A percentile compares a stretch with the other conserved stretches of the same genome.
phyloP scores from a whole-genome alignment of 1,140 invertebrate genomes.

The Drosophila pallidifrons region DNA sequence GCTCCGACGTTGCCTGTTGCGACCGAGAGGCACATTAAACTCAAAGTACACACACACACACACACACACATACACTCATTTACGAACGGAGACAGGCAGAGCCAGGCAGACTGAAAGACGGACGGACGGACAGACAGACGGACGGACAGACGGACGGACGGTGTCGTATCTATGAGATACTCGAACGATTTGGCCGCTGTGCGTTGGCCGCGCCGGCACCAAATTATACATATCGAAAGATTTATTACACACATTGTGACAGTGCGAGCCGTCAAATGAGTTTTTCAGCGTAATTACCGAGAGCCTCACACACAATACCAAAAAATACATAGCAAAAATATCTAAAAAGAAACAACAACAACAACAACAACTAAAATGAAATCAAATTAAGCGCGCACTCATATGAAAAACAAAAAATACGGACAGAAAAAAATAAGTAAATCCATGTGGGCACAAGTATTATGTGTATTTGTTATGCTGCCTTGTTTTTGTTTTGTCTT shows the following conservation, averaged over 20 bases:
- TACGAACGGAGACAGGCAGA: constrained; percentile 39
- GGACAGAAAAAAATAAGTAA: constrained; percentile 28
- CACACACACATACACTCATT: constrained; percentile 27
- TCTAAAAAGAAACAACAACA: constrained; percentile 21
- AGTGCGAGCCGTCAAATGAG: constrained; percentile 80
- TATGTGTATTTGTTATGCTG: constrained; percentile 52
- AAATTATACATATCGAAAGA: constrained; percentile 80
- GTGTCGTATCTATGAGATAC: constrained; percentile 69
- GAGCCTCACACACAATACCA: constrained; percentile 74
- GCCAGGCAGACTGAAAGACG: constrained; percentile 26
- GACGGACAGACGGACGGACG: constrained; percentile 30
- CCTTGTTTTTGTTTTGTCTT: constrained; percentile 28
- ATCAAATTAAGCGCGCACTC: constrained; percentile 68
- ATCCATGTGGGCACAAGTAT: constrained; percentile 71
- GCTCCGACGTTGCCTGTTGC: constrained; percentile 49
- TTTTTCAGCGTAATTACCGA: constrained; percentile 80
- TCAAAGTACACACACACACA: constrained; percentile 40
- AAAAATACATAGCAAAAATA: constrained; percentile 61
- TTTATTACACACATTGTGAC: constrained; percentile 74
- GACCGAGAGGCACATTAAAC: constrained; percentile 32
- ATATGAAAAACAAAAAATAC: constrained; percentile 34
- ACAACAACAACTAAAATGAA: constrained; percentile 51
- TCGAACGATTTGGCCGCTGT: constrained; percentile 59
- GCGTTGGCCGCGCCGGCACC: constrained; percentile 69
- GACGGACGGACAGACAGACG: constrained; percentile 19